A percentile compares a stretch with the other conserved stretches of the same genome.
Evolutionary conservation across 1,140 invertebrate genomes (phyloP).

Genomic region (Holcopasites calliopsidis): DNA sequence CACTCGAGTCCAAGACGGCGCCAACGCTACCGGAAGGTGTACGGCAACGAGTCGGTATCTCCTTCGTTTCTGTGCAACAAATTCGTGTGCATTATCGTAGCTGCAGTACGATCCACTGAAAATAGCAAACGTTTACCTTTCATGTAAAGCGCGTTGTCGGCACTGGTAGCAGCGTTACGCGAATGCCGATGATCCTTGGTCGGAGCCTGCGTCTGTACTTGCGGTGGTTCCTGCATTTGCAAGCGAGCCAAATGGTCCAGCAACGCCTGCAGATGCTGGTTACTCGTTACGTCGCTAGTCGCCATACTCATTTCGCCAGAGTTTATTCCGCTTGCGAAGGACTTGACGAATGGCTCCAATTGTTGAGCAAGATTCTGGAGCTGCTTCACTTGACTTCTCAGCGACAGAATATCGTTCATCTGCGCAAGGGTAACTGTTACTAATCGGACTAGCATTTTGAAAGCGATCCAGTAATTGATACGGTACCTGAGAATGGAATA

Average conservation of each 20-base stretch:
- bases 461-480: neutral
- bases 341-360: slow-evolving; percentile 84
- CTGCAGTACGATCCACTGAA: neutral
- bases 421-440: slow-evolving; percentile 68
- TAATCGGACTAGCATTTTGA: neutral
- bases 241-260: slow-evolving; percentile 81
- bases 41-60: slow-evolving; percentile 73
- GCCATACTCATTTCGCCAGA: slow-evolving; percentile 72
- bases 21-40: slow-evolving; percentile 72
- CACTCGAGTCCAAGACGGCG: slow-evolving; percentile 74
- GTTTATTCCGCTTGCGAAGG: slow-evolving; percentile 77
- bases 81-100: neutral
- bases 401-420: slow-evolving; percentile 84
- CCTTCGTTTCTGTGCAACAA: slow-evolving; percentile 69
- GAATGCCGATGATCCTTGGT: slow-evolving; percentile 76
- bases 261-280: slow-evolving; percentile 80
- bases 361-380: slow-evolving; percentile 83
- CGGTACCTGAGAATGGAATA: slow-evolving; percentile 82
- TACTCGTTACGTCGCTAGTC: slow-evolving; percentile 69
- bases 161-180: slow-evolving; percentile 67
- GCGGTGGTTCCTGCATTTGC: slow-evolving; percentile 75
- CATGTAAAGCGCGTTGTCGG: slow-evolving; percentile 76
- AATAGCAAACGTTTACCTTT: slow-evolving; percentile 77
- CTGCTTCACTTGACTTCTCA: slow-evolving; percentile 85
- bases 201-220: slow-evolving; percentile 63